phyloP scores from a whole-genome alignment of 92 coral and sea anemone genomes.

The Zoanthus solanderi region DNA sequence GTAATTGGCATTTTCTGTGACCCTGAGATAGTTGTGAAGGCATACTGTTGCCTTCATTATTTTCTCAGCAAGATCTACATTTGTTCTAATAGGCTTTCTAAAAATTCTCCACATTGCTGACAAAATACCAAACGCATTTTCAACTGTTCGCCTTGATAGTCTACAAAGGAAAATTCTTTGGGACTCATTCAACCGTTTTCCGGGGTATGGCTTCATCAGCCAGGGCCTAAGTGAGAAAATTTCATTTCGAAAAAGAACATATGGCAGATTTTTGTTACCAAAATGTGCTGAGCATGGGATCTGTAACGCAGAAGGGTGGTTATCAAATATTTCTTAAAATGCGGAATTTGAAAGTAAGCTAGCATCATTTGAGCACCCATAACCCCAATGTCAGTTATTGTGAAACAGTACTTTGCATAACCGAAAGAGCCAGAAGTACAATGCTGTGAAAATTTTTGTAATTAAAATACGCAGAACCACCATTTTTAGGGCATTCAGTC shows the following conservation, averaged over 20 bases:
- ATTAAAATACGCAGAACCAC: background rate
- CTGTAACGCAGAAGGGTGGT: background rate
- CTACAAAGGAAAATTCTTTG: background rate
- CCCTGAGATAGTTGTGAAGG: too few species aligned
- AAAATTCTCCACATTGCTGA: too few species aligned
- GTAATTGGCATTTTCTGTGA: too few species aligned
- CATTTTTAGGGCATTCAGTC: background rate
- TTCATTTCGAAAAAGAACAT: background rate
- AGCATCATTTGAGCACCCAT: background rate
- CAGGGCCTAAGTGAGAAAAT: background rate
- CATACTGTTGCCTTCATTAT: too few species aligned
- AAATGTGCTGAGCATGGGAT: background rate
- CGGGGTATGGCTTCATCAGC: background rate
- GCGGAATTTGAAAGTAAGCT: background rate
- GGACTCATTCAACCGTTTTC: background rate
- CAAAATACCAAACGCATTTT: too few species aligned
- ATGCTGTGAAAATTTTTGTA: background rate
- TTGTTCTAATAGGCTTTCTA: too few species aligned
- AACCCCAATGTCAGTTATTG: background rate
- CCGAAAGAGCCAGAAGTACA: background rate
- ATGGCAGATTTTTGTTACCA: background rate
- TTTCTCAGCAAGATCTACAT: too few species aligned
- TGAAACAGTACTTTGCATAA: background rate
- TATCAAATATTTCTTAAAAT: background rate
- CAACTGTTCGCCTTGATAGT: background rate